These are phyloP conservation scores for Amphiprion clarkii DNA, from an alignment of 2,797 vertebrate genomes.

Conservation along the genomic window DNA sequence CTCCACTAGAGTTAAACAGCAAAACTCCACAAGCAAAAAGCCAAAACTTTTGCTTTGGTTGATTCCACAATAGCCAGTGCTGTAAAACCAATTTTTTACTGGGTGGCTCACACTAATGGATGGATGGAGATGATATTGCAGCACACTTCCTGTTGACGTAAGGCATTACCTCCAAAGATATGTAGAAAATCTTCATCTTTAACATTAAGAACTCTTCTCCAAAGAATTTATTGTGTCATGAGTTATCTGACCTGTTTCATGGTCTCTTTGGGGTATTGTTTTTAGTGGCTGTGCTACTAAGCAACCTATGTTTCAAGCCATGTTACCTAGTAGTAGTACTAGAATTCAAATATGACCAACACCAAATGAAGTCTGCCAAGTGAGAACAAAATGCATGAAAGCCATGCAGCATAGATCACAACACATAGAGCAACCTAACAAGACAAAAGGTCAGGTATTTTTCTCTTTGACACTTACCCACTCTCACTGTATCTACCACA, in stretches of 20 bases:
- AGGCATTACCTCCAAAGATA: too few relatives aligned
- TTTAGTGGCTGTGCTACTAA: neutral
- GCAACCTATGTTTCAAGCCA: neutral
- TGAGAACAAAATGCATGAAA: neutral
- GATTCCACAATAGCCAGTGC: neutral
- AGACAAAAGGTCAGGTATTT: constrained; percentile 12
- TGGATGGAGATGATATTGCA: too few relatives aligned
- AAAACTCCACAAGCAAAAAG: constrained; percentile 30
- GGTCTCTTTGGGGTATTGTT: rapidly evolving
- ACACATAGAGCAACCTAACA: constrained; percentile 10
- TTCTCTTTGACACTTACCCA: constrained; percentile 32
- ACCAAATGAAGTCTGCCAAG: neutral
- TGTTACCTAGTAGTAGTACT: neutral
- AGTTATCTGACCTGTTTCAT: neutral
- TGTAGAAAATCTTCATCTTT: too few relatives aligned
- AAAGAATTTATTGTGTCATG: rapidly evolving
- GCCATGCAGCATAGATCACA: constrained; percentile 39
- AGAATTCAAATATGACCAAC: neutral
- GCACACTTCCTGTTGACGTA: too few relatives aligned
- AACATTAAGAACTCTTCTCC: neutral
- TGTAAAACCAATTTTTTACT: neutral
- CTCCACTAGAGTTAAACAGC: neutral
- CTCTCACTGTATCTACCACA: constrained; percentile 33
- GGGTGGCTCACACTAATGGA: too few relatives aligned
- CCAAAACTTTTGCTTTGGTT: constrained; percentile 14